phyloP scores from a whole-genome alignment of 2,797 vertebrate species.

The Myoxocephalus aenaeus region DNA sequence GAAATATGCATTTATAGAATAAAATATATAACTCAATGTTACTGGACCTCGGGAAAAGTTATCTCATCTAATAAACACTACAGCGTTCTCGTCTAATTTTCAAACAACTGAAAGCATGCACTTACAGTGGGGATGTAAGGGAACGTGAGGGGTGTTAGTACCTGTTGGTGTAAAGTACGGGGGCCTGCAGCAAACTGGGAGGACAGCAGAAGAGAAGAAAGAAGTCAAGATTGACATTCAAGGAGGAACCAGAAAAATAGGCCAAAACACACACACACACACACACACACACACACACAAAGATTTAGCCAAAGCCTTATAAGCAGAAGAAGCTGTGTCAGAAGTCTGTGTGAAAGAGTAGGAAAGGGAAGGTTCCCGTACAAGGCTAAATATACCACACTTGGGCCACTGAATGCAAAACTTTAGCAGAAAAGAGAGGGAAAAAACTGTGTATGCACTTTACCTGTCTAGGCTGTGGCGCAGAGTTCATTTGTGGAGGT shows the following conservation, averaged over 20 bases:
- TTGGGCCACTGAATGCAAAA: slow-evolving; percentile 9
- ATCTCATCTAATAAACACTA: slow-evolving; percentile 8
- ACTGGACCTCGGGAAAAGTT: not conserved
- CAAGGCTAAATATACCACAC: not conserved
- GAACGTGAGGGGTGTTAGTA: slow-evolving; percentile 83
- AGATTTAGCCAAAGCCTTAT: slow-evolving; percentile 53
- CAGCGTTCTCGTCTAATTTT: slow-evolving; percentile 6
- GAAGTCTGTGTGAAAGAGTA: slow-evolving; percentile 39
- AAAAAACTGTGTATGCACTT: slow-evolving; percentile 20
- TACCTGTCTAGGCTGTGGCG: slow-evolving; percentile 97
- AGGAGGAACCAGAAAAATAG: slow-evolving; percentile 50
- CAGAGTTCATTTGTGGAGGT: slow-evolving; percentile 98
- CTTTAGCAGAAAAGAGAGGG: not conserved
- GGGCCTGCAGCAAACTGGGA: slow-evolving; percentile 93
- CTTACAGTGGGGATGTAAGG: slow-evolving; percentile 28
- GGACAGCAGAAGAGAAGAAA: slow-evolving; percentile 83
- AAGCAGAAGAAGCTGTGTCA: slow-evolving; percentile 50
- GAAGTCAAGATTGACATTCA: slow-evolving; percentile 75
- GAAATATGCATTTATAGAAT: slow-evolving; percentile 16
- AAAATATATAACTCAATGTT: not conserved
- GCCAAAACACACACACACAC: slow-evolving; percentile 26
- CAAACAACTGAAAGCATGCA: slow-evolving; percentile 57
- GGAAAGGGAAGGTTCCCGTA: slow-evolving; percentile 19
- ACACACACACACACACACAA: slow-evolving; percentile 25
- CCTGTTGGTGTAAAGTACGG: slow-evolving; percentile 95